These are phyloP conservation scores for Coptodon bakossiorum DNA, from an alignment of 2,113 vertebrate genomes.

Conservation along the genomic window DNA sequence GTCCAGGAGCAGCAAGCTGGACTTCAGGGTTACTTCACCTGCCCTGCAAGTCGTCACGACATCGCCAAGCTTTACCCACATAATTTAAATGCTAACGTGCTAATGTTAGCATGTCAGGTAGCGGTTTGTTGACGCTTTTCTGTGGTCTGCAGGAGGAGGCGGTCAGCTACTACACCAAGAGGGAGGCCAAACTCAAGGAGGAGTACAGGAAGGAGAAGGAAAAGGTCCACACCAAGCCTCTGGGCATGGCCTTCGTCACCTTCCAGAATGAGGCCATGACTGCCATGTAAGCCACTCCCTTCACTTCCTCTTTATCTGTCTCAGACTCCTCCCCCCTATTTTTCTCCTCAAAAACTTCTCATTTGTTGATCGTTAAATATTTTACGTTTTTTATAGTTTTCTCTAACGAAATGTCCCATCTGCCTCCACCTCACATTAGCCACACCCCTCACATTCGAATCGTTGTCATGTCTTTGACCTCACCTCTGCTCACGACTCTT, in stretches of 20 bases:
- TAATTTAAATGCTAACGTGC: not conserved
- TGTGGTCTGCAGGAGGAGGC: conserved; percentile 82
- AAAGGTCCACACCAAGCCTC: conserved; percentile 93
- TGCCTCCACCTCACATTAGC: not conserved
- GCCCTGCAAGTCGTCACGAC: not conserved
- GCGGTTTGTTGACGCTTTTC: not conserved
- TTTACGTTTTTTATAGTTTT: not conserved
- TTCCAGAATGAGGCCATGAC: conserved; percentile 96
- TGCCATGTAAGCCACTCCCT: conserved; percentile 77
- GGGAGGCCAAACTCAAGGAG: conserved; percentile 90
- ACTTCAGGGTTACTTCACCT: not conserved
- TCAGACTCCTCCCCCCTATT: not conserved
- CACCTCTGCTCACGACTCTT: not conserved
- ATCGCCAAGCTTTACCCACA: not conserved
- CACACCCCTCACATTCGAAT: not conserved
- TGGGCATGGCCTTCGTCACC: conserved; percentile 98
- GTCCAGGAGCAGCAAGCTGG: not conserved
- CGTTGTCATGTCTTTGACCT: not conserved
- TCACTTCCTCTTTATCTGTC: not conserved
- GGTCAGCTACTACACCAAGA: conserved; percentile 89
- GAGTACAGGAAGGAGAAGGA: conserved; percentile 95
- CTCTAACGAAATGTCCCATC: not conserved
- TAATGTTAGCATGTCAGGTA: not conserved
- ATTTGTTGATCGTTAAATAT: not conserved
- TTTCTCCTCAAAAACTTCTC: not conserved